phyloP scores from a whole-genome alignment of 2,113 vertebrate genomes.

The Caranx melampygus region DNA sequence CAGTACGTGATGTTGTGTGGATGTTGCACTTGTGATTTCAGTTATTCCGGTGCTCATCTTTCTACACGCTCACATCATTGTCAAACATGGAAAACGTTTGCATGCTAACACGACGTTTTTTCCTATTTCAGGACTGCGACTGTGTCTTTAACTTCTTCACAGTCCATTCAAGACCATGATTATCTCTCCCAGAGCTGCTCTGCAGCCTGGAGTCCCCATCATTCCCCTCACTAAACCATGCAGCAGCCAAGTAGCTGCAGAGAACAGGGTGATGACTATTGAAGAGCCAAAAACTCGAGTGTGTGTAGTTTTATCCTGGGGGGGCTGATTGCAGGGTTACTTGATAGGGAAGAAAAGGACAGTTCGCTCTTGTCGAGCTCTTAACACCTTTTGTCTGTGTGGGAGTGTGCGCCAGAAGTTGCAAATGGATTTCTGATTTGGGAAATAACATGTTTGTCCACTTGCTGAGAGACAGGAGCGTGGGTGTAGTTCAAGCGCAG shows the following conservation, averaged over 20 bases:
- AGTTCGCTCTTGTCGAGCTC: conserved; percentile 26
- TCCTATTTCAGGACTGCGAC: no score
- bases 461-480: conserved; percentile 58
- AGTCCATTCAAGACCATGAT: no score
- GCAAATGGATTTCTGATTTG: conserved; percentile 71
- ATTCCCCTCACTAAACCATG: neutral
- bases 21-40: no score
- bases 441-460: conserved; percentile 68
- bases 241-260: neutral
- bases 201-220: neutral
- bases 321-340: conserved; percentile 23
- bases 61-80: no score
- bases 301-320: conserved; percentile 10
- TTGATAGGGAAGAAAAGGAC: neutral
- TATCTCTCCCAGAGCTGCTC: neutral
- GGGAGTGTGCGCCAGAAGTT: conserved; percentile 64
- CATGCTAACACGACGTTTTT: no score
- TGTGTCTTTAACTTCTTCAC: no score
- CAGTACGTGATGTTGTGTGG: no score
- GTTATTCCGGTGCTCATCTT: no score
- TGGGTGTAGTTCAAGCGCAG: conserved; percentile 61
- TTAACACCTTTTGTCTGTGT: conserved; percentile 60
- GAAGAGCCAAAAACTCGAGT: conserved; percentile 32
- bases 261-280: neutral
- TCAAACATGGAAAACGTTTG: no score